Percentiles rank a stretch among this genome's conserved stretches.
Evolutionary conservation across 2,888 invertebrate species (phyloP).

Genomic region (Pristionchus mayeri): DNA sequence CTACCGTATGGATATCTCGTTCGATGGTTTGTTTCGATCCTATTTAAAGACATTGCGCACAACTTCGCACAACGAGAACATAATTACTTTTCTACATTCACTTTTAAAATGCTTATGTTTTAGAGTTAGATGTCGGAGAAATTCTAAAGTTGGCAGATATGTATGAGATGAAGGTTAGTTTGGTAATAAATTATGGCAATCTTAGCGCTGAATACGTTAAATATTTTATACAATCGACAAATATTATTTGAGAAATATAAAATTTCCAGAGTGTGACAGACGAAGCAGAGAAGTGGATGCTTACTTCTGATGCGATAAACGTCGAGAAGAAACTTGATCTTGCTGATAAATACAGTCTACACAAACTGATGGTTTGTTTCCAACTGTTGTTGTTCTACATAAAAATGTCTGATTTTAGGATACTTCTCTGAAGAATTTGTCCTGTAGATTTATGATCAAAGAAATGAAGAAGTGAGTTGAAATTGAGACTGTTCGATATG

Average conservation of each 20-base stretch:
- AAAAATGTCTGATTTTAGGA: no score
- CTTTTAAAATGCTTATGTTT: neutral
- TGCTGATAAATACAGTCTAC: neutral
- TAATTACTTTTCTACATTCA: no score
- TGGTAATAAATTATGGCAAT: no score
- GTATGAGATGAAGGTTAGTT: slow-evolving; percentile 9
- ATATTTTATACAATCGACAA: no score
- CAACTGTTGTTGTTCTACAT: neutral
- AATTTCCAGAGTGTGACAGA: neutral
- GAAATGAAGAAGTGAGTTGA: no score
- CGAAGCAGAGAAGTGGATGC: neutral
- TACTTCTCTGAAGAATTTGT: neutral
- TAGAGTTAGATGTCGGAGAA: neutral
- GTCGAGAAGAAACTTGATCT: neutral
- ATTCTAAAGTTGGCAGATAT: neutral
- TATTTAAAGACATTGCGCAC: no score
- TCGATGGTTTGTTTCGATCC: neutral
- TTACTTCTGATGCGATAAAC: neutral
- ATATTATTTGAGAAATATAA: no score
- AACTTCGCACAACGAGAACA: no score
- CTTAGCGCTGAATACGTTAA: no score
- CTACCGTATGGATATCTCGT: neutral
- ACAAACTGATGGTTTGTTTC: neutral
- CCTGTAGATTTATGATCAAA: neutral
- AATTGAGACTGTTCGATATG: neutral